A percentile compares a stretch with the other conserved stretches of the same genome.
Conservation (phyloP, 2,888 invertebrate genomes). For the Acanthosepion lycidas region DNA sequence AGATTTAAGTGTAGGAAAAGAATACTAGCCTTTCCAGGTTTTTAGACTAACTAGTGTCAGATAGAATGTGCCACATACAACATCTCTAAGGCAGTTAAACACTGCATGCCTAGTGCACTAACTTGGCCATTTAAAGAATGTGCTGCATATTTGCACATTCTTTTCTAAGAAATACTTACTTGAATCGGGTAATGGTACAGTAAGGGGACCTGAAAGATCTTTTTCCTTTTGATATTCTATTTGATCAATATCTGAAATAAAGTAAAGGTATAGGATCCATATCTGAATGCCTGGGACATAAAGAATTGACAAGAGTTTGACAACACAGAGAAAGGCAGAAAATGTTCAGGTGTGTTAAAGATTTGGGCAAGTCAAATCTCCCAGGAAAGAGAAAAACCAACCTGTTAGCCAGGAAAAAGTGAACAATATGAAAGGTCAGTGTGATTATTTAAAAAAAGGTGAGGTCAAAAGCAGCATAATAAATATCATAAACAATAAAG, state of each 20-base stretch:
- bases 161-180: conserved; percentile 35
- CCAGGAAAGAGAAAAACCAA: background rate
- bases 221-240: conserved; percentile 38
- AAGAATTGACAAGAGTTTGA: background rate
- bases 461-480: background rate
- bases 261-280: background rate
- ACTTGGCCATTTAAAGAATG: background rate
- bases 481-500: background rate
- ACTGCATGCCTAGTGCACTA: background rate
- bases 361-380: background rate
- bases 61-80: background rate
- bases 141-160: background rate
- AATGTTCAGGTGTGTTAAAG: background rate
- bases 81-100: background rate
- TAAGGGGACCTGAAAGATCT: background rate
- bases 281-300: background rate
- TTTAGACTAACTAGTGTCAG: background rate
- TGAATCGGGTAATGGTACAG: background rate
- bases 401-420: background rate
- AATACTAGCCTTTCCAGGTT: background rate
- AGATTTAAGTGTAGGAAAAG: background rate
- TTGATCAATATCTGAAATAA: conserved; percentile 34
- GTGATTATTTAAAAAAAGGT: background rate
- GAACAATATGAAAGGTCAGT: background rate
- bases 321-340: background rate